A percentile compares a stretch with the other conserved stretches of the same genome.
phyloP scores from a whole-genome alignment of 1,140 invertebrate genomes.

The Drosophila rufa region DNA sequence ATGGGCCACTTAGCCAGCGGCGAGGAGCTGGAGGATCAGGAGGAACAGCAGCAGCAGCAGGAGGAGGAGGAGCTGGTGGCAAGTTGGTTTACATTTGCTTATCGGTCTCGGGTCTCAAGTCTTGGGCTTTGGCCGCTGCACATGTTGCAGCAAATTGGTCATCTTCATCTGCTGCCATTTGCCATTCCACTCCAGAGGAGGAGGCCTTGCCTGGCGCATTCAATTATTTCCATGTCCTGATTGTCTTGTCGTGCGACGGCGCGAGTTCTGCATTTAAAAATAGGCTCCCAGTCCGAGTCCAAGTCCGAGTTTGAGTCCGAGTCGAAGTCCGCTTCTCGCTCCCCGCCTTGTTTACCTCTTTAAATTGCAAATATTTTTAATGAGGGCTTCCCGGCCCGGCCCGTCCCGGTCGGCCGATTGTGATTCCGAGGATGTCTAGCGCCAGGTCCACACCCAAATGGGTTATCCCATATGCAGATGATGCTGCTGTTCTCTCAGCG shows the following conservation, averaged over 20 bases:
- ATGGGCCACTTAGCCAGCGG: constrained; percentile 67
- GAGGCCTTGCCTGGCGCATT: constrained; percentile 60
- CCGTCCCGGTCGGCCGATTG: neutral
- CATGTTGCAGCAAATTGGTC: constrained; percentile 78
- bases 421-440: constrained; percentile 38
- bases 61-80: neutral
- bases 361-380: constrained; percentile 80
- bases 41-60: neutral
- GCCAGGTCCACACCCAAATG: constrained; percentile 48
- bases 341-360: constrained; percentile 39
- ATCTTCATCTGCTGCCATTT: constrained; percentile 70
- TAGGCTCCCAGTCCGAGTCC: constrained; percentile 42
- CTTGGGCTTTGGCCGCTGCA: constrained; percentile 35
- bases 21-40: neutral
- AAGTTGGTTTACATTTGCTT: constrained; percentile 67
- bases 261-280: constrained; percentile 79
- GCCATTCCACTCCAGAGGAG: constrained; percentile 23
- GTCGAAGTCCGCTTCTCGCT: too few relatives aligned
- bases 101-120: constrained; percentile 30
- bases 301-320: neutral
- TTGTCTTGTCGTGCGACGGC: constrained; percentile 76
- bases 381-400: constrained; percentile 37
- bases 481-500: too few relatives aligned
- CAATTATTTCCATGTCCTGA: constrained; percentile 81
- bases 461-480: constrained; percentile 46